Conservation (phyloP, 2,888 invertebrate species). For the Tachystola acroxantha region DNA sequence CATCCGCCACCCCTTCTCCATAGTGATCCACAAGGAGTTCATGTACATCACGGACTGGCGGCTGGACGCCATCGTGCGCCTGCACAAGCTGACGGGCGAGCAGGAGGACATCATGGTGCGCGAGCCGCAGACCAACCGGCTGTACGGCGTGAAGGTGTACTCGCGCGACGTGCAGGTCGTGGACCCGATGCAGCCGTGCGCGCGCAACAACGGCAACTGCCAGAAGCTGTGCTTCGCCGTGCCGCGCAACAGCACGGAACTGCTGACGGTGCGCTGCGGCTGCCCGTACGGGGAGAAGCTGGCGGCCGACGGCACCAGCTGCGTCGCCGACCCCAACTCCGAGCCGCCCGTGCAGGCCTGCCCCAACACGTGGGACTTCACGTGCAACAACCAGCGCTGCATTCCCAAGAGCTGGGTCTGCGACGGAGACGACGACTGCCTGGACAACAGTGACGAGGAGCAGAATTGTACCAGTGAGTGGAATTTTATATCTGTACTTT, state of each 20-base stretch:
- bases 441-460: slow-evolving; percentile 96
- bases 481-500: too few relatives aligned
- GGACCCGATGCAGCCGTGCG: slow-evolving; percentile 88
- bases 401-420: slow-evolving; percentile 97
- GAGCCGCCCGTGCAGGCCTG: slow-evolving; percentile 94
- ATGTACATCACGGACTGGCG: slow-evolving; percentile 99
- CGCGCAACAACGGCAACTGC: slow-evolving; percentile 91
- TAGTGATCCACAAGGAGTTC: slow-evolving; percentile 92
- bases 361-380: slow-evolving; percentile 95
- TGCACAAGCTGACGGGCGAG: slow-evolving; percentile 93
- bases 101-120: slow-evolving; percentile 91
- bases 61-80: slow-evolving; percentile 93
- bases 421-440: slow-evolving; percentile 96
- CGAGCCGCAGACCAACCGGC: slow-evolving; percentile 92
- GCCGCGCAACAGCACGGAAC: slow-evolving; percentile 79
- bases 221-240: slow-evolving; percentile 97
- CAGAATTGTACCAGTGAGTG: slow-evolving; percentile 94
- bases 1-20: slow-evolving; percentile 94
- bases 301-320: slow-evolving; percentile 82
- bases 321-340: slow-evolving; percentile 88
- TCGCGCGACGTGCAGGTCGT: slow-evolving; percentile 86
- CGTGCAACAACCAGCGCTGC: slow-evolving; percentile 94
- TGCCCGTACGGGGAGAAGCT: slow-evolving; percentile 96
- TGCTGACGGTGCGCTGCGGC: slow-evolving; percentile 85
- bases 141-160: slow-evolving; percentile 95